Evolutionary conservation across 2,888 invertebrate species (phyloP).

Genomic region (Azorinus chamasolen): DNA sequence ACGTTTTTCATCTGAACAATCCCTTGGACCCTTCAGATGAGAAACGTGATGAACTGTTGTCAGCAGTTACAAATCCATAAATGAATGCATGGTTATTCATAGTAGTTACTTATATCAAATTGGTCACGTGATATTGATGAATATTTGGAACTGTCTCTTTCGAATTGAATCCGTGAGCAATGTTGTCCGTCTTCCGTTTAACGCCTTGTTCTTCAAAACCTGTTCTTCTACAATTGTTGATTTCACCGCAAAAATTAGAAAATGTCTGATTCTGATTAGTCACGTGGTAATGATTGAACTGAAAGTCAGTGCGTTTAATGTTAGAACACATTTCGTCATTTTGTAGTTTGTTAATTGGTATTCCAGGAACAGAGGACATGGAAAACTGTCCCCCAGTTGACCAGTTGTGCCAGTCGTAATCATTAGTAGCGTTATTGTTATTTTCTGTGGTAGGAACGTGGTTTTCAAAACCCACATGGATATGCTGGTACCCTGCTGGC

Average conservation of each 20-base stretch:
- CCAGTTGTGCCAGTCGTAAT: constrained; percentile 40
- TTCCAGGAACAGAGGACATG: no score
- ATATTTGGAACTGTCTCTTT: background rate
- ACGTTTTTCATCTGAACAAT: no score
- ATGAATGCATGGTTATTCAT: no score
- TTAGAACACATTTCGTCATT: constrained; percentile 3
- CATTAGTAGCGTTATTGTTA: constrained; percentile 12
- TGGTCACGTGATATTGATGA: constrained; percentile 27
- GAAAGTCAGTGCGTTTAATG: background rate
- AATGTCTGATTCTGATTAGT: background rate
- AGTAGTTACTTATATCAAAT: constrained; percentile 9
- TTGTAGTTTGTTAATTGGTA: constrained; percentile 17
- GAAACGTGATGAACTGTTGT: no score
- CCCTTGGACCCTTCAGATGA: no score
- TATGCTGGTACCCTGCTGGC: no score
- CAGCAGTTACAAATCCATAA: no score
- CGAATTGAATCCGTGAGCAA: background rate
- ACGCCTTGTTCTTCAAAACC: background rate
- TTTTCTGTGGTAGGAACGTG: background rate
- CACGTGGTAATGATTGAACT: no score
- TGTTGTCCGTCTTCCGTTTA: constrained; percentile 26
- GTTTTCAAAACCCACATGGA: no score
- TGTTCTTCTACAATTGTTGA: constrained; percentile 4
- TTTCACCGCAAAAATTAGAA: background rate
- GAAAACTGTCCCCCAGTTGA: no score